A percentile compares a stretch with the other conserved stretches of the same genome.
These are phyloP conservation scores for Rattus rattus DNA, from an alignment of 2,113 vertebrate species.

Conservation along the genomic window DNA sequence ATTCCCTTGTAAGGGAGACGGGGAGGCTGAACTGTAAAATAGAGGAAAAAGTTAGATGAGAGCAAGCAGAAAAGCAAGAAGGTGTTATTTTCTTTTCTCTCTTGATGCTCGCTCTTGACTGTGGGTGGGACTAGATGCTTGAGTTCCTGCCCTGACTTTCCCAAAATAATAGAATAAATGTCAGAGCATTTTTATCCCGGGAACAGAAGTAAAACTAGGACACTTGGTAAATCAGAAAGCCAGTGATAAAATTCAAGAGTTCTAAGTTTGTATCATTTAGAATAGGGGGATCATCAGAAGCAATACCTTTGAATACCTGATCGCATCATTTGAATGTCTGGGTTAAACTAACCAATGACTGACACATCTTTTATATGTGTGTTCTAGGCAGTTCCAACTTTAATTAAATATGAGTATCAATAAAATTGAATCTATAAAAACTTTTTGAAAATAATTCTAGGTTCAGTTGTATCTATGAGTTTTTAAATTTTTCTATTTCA, in stretches of 20 bases:
- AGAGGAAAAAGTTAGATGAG: too few relatives aligned
- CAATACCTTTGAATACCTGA: not conserved
- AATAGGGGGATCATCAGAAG: not conserved
- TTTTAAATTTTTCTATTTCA: slow-evolving; percentile 18
- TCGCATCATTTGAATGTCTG: not conserved
- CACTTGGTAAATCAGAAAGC: not conserved
- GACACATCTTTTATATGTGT: not conserved
- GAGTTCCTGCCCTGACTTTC: not conserved
- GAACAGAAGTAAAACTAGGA: not conserved
- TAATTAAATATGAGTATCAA: slow-evolving; percentile 9
- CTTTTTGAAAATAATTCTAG: not conserved
- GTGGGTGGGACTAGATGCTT: not conserved
- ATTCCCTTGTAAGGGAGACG: not conserved
- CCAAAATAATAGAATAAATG: not conserved
- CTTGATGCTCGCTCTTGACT: not conserved
- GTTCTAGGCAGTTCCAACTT: not conserved
- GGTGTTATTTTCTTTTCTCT: not conserved
- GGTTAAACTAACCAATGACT: not conserved
- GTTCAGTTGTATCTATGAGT: not conserved
- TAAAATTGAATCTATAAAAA: not conserved
- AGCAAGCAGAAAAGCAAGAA: not conserved
- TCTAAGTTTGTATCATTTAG: not conserved
- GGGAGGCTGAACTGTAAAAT: too few relatives aligned
- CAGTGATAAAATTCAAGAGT: not conserved
- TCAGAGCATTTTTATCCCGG: not conserved